phyloP scores from a whole-genome alignment of 1,140 invertebrate genomes.

The Galleria mellonella region DNA sequence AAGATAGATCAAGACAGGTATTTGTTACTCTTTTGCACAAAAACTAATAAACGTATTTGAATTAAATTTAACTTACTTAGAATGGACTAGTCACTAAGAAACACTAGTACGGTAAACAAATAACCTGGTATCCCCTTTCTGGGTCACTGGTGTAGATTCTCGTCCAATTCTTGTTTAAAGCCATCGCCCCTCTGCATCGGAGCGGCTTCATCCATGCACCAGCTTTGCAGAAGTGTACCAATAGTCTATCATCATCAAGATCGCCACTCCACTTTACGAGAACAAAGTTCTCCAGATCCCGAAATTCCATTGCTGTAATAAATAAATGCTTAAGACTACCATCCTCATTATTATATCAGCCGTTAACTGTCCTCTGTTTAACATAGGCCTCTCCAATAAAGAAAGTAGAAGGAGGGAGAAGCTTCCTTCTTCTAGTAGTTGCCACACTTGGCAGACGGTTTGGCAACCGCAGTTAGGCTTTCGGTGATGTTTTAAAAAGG shows the following conservation, averaged over 20 bases:
- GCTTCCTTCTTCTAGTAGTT: no score
- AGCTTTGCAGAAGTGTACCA: slow-evolving; percentile 77
- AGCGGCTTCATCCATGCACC: slow-evolving; percentile 78
- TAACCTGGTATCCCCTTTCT: slow-evolving; percentile 59
- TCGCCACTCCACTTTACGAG: slow-evolving; percentile 87
- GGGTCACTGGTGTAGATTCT: slow-evolving; percentile 56
- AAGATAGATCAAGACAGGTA: no score
- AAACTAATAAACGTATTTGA: no score
- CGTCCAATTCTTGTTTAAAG: slow-evolving; percentile 67
- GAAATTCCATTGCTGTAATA: slow-evolving; percentile 81
- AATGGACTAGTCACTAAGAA: not conserved
- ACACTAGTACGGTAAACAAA: no score
- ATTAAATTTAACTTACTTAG: not conserved
- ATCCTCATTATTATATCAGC: no score
- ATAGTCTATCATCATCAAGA: slow-evolving; percentile 82
- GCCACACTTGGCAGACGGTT: no score
- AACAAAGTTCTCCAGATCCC: slow-evolving; percentile 80
- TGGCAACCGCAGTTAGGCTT: no score
- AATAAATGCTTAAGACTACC: not conserved
- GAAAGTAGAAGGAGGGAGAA: no score
- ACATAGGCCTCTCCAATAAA: no score
- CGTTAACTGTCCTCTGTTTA: no score
- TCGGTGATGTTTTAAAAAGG: no score
- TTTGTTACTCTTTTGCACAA: no score
- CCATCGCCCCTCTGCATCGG: slow-evolving; percentile 79